Conservation (phyloP, 92 coral and sea anemone genomes). For the Siderastrea radians region DNA sequence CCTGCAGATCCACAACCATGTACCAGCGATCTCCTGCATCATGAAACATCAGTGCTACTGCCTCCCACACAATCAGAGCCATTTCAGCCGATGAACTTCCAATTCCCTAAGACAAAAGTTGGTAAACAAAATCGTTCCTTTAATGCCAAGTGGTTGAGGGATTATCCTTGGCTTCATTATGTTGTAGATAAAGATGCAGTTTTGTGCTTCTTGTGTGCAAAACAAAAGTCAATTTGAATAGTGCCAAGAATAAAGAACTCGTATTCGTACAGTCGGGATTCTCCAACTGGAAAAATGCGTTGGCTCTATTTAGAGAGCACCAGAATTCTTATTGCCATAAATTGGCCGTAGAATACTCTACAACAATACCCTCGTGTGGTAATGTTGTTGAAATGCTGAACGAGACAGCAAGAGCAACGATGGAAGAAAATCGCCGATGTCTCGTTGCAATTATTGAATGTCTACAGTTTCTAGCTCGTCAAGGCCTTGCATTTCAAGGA, state of each 20-base stretch:
- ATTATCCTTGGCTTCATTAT: constrained; percentile 83
- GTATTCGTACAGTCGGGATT: constrained; percentile 57
- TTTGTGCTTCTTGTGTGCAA: constrained; percentile 66
- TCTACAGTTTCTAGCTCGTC: constrained; percentile 64
- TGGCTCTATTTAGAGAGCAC: constrained; percentile 68
- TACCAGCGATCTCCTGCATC: constrained; percentile 29
- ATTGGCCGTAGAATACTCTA: constrained; percentile 64
- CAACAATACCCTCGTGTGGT: constrained; percentile 67
- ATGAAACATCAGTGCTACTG: constrained; percentile 35
- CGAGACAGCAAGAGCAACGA: constrained; percentile 54
- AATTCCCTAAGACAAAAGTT: constrained; percentile 62
- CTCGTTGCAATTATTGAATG: constrained; percentile 58
- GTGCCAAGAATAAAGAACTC: constrained; percentile 69
- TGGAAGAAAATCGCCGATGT: constrained; percentile 63
- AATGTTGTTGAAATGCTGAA: constrained; percentile 71
- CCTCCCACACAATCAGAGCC: constrained; percentile 42
- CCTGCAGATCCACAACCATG: constrained; percentile 43
- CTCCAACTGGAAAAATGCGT: constrained; percentile 76
- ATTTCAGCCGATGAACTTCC: constrained; percentile 71
- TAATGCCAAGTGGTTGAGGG: constrained; percentile 76
- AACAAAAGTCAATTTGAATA: constrained; percentile 62
- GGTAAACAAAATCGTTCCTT: constrained; percentile 72
- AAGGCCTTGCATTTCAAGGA: constrained; percentile 40
- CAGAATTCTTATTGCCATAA: constrained; percentile 70
- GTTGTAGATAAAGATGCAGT: constrained; percentile 74